Base-by-base conservation (phyloP, 2,113 vertebrate genomes). In the Pontoporia blainvillei region DNA sequence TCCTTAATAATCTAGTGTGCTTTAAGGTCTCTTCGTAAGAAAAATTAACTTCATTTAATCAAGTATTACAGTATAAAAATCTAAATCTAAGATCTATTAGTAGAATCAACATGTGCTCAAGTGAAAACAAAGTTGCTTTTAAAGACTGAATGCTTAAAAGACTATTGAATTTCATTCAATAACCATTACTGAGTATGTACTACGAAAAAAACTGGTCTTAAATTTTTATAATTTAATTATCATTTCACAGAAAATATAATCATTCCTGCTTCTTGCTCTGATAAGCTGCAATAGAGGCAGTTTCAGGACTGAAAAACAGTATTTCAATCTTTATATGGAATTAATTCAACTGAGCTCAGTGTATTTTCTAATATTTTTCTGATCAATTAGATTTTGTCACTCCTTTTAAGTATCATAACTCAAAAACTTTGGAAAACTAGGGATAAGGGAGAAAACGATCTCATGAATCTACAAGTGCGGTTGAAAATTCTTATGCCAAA, bases 161-260 rank as follows among this genome's bases (percentile, higher is more conserved):
- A 93, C 0, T 18, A 71, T 75, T 23, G 92, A 95, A 96, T 95
- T 85, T n/a, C 11, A 82, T 67, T 94, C 76, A 84, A 44, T 46
- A 87, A 75, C 2, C 44, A 91, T 90, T 73, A 90, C 5, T 86
- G 29, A 88, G 11, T 67, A 84, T 23, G 7, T 69, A 88, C 1
- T 54, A 64, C 44, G 86, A 73, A 87, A 90, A 97, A 62, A 79
- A 5, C 8, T 75, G 18, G 31, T 59, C 29, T 88, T 31, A 59
- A 75, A 62, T 72, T 78, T 91, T 76, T 67, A 61, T 72, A 95
- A 67, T 78, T 62, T n/a, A 67, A 78, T 49, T n/a, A 87, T n/a
- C n/a, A 78, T 82, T 96, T 93, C 49, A 91, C 23, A 91, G 34
- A 92, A 94, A 92, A 92, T 94, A 73, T 9, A 87, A 75, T 29